These are phyloP conservation scores for Meloidogyne floridensis DNA, from an alignment of 1,140 invertebrate species.

Conservation along the genomic window DNA sequence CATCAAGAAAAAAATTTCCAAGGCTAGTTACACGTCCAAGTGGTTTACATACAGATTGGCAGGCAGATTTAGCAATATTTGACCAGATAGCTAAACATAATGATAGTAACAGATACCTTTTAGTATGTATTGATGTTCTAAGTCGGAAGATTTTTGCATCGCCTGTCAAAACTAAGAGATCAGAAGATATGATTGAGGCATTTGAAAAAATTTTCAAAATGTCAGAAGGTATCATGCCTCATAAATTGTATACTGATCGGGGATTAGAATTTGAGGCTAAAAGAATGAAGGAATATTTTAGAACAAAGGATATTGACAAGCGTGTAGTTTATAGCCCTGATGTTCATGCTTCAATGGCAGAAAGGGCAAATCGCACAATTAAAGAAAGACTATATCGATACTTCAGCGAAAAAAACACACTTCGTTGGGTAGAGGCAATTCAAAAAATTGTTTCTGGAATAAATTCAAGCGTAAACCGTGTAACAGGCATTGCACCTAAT, in stretches of 20 bases:
- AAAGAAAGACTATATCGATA: slow-evolving; percentile 42
- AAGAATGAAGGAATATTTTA: slow-evolving; percentile 37
- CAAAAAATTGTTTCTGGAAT: slow-evolving; percentile 44
- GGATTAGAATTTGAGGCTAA: slow-evolving; percentile 37
- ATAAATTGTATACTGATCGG: slow-evolving; percentile 41
- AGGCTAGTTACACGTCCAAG: slow-evolving; percentile 22
- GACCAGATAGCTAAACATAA: slow-evolving; percentile 26
- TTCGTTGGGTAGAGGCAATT: slow-evolving; percentile 38
- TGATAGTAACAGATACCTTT: slow-evolving; percentile 36
- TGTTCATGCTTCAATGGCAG: slow-evolving; percentile 46
- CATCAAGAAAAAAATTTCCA: slow-evolving; percentile 5
- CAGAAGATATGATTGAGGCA: slow-evolving; percentile 30
- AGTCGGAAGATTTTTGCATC: slow-evolving; percentile 40
- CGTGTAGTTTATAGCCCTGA: slow-evolving; percentile 25
- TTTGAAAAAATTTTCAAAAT: slow-evolving; percentile 34
- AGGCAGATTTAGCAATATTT: slow-evolving; percentile 39
- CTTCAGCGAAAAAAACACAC: slow-evolving; percentile 40
- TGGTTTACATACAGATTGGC: slow-evolving; percentile 45
- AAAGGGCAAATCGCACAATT: slow-evolving; percentile 41
- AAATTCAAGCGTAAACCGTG: slow-evolving; percentile 32
- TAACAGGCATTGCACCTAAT: slow-evolving; percentile 23
- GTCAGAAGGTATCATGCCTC: slow-evolving; percentile 16
- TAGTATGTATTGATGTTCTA: slow-evolving; percentile 45
- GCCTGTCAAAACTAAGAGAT: slow-evolving; percentile 39
- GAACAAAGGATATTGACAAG: slow-evolving; percentile 13